These are phyloP conservation scores for Pemphigus obesinymphae DNA, from an alignment of 1,140 invertebrate genomes.

Conservation along the genomic window DNA sequence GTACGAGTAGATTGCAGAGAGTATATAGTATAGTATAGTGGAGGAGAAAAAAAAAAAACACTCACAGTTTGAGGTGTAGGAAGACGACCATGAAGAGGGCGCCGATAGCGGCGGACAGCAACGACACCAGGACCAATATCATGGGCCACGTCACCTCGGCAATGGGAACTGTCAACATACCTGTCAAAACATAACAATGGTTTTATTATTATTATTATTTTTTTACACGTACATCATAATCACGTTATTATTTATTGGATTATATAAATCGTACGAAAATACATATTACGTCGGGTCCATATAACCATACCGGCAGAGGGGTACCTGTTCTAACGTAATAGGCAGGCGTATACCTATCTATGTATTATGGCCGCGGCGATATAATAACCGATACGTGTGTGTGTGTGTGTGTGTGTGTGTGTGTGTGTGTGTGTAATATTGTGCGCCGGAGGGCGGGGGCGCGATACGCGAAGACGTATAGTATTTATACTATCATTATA, in stretches of 20 bases:
- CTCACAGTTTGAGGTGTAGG: conserved; percentile 55
- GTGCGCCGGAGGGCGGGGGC: background rate
- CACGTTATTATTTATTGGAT: conserved; percentile 16
- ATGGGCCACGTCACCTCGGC: conserved; percentile 53
- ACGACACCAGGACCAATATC: conserved; percentile 55
- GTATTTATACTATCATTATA: background rate
- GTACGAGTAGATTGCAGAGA: too few relatives aligned
- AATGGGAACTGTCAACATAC: conserved; percentile 39
- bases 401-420: too few relatives aligned
- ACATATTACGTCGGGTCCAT: background rate
- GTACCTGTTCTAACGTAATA: background rate
- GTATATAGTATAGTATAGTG: too few relatives aligned
- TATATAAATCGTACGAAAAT: conserved; percentile 20
- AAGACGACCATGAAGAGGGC: conserved; percentile 57
- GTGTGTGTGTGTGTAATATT: too few relatives aligned
- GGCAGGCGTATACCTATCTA: background rate
- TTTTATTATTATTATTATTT: background rate
- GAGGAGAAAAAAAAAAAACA: conserved; percentile 33
- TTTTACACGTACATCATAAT: background rate
- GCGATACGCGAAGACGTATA: background rate
- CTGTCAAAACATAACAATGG: conserved; percentile 38
- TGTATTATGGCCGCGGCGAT: background rate
- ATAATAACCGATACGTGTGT: background rate
- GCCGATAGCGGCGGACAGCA: conserved; percentile 56
- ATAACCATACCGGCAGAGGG: background rate